Evolutionary conservation across 2,797 vertebrate genomes (phyloP), one percentile per base, ranked within the genome.

Genomic region (Cynopterus sphinx): DNA sequence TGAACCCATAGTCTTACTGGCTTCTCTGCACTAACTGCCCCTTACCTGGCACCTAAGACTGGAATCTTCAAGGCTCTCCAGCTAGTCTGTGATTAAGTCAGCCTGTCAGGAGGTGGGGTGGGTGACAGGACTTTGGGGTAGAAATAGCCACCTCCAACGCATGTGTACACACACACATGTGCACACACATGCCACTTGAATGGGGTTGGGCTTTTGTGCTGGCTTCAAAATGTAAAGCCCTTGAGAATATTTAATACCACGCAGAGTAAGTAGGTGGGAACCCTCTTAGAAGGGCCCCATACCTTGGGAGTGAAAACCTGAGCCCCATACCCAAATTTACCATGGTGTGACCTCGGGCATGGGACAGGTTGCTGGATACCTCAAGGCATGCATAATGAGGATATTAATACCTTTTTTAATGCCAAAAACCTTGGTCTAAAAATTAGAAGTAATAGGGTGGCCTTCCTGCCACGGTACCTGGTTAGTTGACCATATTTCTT

Each of bases 341-440:
- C 83, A 55, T 70, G 13, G 10, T 65, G 59, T 15, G 13, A 90
- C 43, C 61, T 41, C 4, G 46, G 17, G 12, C 57, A 84, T 12
- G 46, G 21, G 7, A 31, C 57, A 63, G 61, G 39, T 55, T 26
- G n/a, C 67, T 19, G 10, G 39, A 43, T 31, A 51, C 36, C 84
- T 70, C 17, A 0, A 16, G 63, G 63, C 13, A 5, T n/a, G 3
- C 21, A 70, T 71, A 77, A 82, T 86, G 46, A 89, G 63, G 22
- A 7, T 53, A 19, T 68, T 63, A 70, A 86, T 33, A 65, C 68
- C 43, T 33, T 33, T 36, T 5, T 92, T 70, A 33, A 16, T 68
- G 21, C 51, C 90, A 73, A 77, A 81, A 57, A 15, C 19, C 39
- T 87, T 74, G 16, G 51, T 92, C 16, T 12, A 92, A 87, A 55